Evolutionary conservation across 2,888 invertebrate species (phyloP).

Genomic region (Luperina nickerlii): DNA sequence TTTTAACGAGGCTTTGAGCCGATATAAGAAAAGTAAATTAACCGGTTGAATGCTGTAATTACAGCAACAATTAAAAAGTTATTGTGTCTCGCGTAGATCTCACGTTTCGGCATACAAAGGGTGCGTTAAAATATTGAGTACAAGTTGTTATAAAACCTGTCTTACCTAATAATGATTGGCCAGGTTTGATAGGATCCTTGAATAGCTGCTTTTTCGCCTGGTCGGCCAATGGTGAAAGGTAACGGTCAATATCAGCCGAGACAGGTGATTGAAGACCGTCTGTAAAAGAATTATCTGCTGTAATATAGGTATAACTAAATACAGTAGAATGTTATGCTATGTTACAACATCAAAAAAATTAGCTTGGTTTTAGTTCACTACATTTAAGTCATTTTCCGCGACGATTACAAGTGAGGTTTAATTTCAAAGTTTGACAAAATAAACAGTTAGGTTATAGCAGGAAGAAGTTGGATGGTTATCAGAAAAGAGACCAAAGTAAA

Average conservation of each 20-base stretch:
- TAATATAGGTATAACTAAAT: background rate
- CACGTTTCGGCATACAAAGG: too few species aligned
- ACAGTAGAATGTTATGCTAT: background rate
- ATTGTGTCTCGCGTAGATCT: too few species aligned
- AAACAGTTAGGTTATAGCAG: too few species aligned
- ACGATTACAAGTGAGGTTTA: background rate
- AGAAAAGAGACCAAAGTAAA: background rate
- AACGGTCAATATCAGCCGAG: conserved; percentile 91
- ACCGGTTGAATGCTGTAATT: too few species aligned
- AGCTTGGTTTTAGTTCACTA: background rate
- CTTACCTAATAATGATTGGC: conserved; percentile 89
- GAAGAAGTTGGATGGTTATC: background rate
- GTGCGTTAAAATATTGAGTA: background rate
- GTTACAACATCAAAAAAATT: too few species aligned
- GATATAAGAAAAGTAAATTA: background rate
- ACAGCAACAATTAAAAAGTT: too few species aligned
- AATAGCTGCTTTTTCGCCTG: conserved; percentile 88
- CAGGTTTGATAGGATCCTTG: conserved; percentile 90
- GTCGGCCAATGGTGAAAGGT: conserved; percentile 91
- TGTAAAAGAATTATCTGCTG: conserved; percentile 57
- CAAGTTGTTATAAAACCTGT: background rate
- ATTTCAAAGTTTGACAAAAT: background rate
- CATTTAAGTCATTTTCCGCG: background rate
- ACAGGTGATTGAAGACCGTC: conserved; percentile 89
- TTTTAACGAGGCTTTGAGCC: background rate